A percentile compares a stretch with the other conserved stretches of the same genome.
Evolutionary conservation across 2,797 vertebrate genomes (phyloP).

Genomic region (Eutrigla gurnardus): DNA sequence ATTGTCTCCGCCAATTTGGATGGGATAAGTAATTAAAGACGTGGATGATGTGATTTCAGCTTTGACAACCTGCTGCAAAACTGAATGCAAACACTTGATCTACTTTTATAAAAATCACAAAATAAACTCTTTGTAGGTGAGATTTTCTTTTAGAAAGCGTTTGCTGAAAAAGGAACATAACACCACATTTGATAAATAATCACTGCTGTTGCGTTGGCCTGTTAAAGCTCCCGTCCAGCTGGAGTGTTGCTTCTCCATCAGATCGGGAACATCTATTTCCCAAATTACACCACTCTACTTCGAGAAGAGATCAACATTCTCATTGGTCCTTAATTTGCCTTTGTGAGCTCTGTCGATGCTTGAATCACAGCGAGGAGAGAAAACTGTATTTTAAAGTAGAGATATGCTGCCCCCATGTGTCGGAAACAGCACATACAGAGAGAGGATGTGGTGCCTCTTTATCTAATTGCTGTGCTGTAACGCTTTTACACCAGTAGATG

Average conservation of each 20-base stretch:
- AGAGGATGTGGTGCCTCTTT: neutral
- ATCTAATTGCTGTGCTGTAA: neutral
- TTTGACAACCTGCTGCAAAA: conserved; percentile 1
- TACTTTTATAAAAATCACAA: conserved; percentile 4
- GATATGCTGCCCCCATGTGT: conserved; percentile 70
- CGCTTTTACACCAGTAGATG: conserved; percentile 59
- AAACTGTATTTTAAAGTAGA: conserved; percentile 16
- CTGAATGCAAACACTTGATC: neutral
- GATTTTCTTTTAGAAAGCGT: neutral
- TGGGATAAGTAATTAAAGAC: neutral
- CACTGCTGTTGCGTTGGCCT: conserved; percentile 9
- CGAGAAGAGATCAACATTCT: conserved; percentile 51
- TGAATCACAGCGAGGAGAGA: conserved; percentile 20
- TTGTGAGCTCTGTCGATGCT: conserved; percentile 40
- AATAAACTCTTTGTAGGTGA: conserved; percentile 12
- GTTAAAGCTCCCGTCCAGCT: conserved; percentile 36
- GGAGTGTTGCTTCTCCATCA: conserved; percentile 30
- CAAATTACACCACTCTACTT: conserved; percentile 53
- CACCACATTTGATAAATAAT: conserved; percentile 25
- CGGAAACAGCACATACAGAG: conserved; percentile 53
- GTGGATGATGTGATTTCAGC: neutral
- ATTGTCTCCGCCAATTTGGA: neutral
- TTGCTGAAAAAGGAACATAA: conserved; percentile 18
- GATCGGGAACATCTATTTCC: conserved; percentile 48
- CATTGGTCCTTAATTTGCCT: conserved; percentile 54